Evolutionary conservation across 2,797 vertebrate species (phyloP).

Genomic region (Acanthiza pusilla): DNA sequence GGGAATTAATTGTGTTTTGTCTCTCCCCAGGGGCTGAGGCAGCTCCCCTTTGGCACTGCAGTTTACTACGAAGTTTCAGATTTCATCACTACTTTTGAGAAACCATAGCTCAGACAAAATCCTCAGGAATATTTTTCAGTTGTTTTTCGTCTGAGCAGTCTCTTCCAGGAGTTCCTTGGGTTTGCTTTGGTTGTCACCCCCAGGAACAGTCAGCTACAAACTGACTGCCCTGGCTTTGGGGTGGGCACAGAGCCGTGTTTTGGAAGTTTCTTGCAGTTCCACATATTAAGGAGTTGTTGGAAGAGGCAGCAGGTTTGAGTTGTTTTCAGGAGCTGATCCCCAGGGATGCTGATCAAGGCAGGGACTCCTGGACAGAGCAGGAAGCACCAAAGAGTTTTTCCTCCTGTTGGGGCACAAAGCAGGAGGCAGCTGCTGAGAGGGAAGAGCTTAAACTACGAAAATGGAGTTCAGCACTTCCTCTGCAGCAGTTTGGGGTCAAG

Average conservation of each 20-base stretch:
- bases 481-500: not conserved
- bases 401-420: not conserved
- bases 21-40: not conserved
- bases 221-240: not conserved
- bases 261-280: not conserved
- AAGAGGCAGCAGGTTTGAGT: not conserved
- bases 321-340: not conserved
- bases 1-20: not conserved
- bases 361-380: not conserved
- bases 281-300: not conserved
- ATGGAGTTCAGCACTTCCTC: fast-evolving
- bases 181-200: not conserved
- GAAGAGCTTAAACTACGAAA: not conserved
- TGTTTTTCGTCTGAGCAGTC: not conserved
- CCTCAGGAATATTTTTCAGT: not conserved
- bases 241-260: fast-evolving
- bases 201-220: not conserved
- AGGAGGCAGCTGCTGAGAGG: not conserved
- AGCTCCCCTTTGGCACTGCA: not conserved
- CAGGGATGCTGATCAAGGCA: not conserved
- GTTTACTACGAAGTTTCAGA: not conserved
- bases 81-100: not conserved
- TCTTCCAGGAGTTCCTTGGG: not conserved
- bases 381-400: not conserved
- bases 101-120: not conserved